Evolutionary conservation across 2,113 vertebrate genomes (phyloP).

Genomic region (Trematomus loennbergii): DNA sequence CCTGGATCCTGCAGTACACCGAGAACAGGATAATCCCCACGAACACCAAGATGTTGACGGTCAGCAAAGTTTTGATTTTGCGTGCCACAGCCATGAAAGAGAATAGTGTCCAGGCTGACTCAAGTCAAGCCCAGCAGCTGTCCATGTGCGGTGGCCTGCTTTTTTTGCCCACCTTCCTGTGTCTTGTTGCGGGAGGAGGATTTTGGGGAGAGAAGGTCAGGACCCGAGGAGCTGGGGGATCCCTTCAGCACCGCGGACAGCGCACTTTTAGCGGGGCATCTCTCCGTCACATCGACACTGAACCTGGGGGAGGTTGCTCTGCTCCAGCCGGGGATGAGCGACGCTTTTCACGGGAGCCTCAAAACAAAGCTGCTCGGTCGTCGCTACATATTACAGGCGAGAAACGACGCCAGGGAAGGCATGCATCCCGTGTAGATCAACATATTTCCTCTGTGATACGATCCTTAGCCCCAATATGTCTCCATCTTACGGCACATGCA

Average conservation of each 20-base stretch:
- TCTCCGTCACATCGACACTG: slow-evolving; percentile 30
- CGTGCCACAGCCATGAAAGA: slow-evolving; percentile 97
- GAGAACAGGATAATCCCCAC: slow-evolving; percentile 97
- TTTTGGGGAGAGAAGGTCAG: slow-evolving; percentile 49
- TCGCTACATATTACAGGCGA: slow-evolving; percentile 55
- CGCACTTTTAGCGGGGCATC: slow-evolving; percentile 41
- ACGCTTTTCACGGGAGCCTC: not conserved
- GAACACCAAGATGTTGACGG: slow-evolving; percentile 97
- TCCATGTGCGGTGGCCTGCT: slow-evolving; percentile 68
- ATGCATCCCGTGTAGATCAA: slow-evolving; percentile 27
- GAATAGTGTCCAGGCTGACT: slow-evolving; percentile 72
- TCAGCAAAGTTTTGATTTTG: slow-evolving; percentile 99
- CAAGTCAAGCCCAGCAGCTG: slow-evolving; percentile 78
- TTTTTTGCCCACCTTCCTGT: slow-evolving; percentile 40
- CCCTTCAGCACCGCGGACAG: slow-evolving; percentile 26
- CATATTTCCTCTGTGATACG: slow-evolving; percentile 58
- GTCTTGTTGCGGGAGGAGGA: slow-evolving; percentile 28
- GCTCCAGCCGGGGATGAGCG: not conserved
- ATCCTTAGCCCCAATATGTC: slow-evolving; percentile 44
- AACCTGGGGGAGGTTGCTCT: slow-evolving; percentile 19
- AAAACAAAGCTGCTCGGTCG: not conserved
- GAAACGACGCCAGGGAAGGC: slow-evolving; percentile 43
- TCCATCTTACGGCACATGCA: slow-evolving; percentile 50
- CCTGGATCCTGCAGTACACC: slow-evolving; percentile 97
- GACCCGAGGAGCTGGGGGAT: slow-evolving; percentile 46